Evolutionary conservation across 2,797 vertebrate genomes (phyloP).

Genomic region (Myoxocephalus aenaeus): DNA sequence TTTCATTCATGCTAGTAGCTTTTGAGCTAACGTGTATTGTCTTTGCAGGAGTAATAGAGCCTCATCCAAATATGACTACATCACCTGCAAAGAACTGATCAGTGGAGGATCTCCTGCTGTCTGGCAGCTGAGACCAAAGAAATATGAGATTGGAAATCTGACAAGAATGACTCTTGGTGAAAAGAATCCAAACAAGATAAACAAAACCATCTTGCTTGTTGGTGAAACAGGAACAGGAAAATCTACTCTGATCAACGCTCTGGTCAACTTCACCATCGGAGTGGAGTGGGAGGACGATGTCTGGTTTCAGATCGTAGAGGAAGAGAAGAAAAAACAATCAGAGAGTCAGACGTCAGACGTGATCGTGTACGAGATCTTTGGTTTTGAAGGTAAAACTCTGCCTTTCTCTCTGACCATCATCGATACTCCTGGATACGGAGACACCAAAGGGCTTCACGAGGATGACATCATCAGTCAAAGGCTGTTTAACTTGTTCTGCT

Average conservation of each 20-base stretch:
- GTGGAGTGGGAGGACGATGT: slow-evolving; percentile 15
- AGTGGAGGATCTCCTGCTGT: not conserved
- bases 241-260: slow-evolving; percentile 17
- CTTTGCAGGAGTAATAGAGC: not conserved
- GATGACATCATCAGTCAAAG: not conserved
- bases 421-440: slow-evolving; percentile 31
- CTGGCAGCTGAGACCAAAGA: not conserved
- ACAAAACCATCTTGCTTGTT: slow-evolving; percentile 33
- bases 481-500: slow-evolving; percentile 6
- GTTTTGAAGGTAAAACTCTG: slow-evolving; percentile 8
- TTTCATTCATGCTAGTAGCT: not conserved
- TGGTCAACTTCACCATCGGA: slow-evolving; percentile 30
- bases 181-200: not conserved
- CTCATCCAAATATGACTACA: not conserved
- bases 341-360: slow-evolving; percentile 31
- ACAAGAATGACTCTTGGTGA: not conserved
- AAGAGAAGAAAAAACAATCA: accelerated
- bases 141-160: not conserved
- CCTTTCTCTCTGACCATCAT: slow-evolving; percentile 45
- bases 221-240: slow-evolving; percentile 30
- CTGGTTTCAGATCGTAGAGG: not conserved
- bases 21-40: not conserved
- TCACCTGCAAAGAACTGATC: not conserved
- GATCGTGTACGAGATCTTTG: slow-evolving; percentile 26
- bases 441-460: not conserved